A percentile compares a stretch with the other conserved stretches of the same genome.
phyloP scores from a whole-genome alignment of 2,797 vertebrate genomes.

The Ptychadena robeensis region DNA sequence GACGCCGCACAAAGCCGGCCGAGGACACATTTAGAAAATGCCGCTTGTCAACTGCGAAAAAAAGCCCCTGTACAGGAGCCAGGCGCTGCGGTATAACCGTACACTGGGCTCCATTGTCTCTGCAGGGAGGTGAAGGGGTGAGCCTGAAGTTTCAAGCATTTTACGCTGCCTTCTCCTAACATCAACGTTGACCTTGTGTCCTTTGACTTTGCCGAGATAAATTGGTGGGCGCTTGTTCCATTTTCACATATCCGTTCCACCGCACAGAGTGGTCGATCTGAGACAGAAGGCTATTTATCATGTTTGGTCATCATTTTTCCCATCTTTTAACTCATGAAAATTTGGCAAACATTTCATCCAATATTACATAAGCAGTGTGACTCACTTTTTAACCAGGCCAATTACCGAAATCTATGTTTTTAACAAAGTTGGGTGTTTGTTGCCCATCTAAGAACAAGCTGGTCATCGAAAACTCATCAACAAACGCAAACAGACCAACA shows the following conservation, averaged over 20 bases:
- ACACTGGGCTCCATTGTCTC: conserved; percentile 55
- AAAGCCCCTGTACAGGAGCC: conserved; percentile 63
- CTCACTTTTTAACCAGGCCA: background rate
- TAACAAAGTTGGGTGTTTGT: background rate
- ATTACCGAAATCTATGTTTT: background rate
- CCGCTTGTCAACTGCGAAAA: conserved; percentile 69
- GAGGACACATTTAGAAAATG: conserved; percentile 65
- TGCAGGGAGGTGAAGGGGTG: conserved; percentile 67
- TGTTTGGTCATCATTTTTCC: background rate
- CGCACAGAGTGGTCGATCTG: conserved; percentile 61
- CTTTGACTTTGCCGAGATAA: conserved; percentile 66
- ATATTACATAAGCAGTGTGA: too few species aligned
- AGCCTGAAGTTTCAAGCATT: conserved; percentile 66
- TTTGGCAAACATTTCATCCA: background rate
- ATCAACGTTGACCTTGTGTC: conserved; percentile 68
- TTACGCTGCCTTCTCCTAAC: conserved; percentile 69
- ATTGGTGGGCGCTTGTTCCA: conserved; percentile 61
- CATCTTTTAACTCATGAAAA: background rate
- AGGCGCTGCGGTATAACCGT: conserved; percentile 63
- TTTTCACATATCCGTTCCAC: conserved; percentile 64
- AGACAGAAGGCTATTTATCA: background rate
- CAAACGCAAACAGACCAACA: too few species aligned
- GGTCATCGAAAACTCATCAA: too few species aligned
- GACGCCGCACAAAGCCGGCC: conserved; percentile 68
- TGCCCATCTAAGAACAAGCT: background rate